phyloP scores from a whole-genome alignment of 2,113 vertebrate genomes.

The Lota lota region DNA sequence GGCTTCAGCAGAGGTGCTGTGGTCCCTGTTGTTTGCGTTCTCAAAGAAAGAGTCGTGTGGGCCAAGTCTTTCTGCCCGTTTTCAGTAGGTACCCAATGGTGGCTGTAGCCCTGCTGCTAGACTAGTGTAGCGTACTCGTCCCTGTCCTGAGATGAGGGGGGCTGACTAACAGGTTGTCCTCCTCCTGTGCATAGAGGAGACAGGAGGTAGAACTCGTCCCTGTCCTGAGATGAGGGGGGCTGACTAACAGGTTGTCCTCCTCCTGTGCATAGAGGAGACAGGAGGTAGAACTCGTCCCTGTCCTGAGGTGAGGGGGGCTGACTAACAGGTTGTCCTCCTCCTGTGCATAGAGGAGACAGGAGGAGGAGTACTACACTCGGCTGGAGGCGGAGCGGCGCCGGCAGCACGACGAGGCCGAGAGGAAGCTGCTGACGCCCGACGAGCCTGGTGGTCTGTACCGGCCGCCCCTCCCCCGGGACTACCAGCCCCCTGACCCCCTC shows the following conservation, averaged over 20 bases:
- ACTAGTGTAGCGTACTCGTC: too few relatives aligned
- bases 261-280: constrained; percentile 90
- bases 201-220: constrained; percentile 50
- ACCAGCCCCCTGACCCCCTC: constrained; percentile 79
- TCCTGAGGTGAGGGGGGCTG: constrained; percentile 16
- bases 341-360: constrained; percentile 92
- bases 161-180: constrained; percentile 75
- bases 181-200: constrained; percentile 86
- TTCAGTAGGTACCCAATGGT: too few relatives aligned
- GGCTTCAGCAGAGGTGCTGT: too few relatives aligned
- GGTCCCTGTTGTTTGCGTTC: too few relatives aligned
- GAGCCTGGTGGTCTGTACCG: constrained; percentile 92
- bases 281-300: too few relatives aligned
- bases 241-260: constrained; percentile 76
- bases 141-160: background rate
- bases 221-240: constrained; percentile 4
- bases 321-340: constrained; percentile 78
- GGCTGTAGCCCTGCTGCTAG: too few relatives aligned
- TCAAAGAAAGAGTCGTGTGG: too few relatives aligned
- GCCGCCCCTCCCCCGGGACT: constrained; percentile 93
- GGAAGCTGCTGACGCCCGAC: constrained; percentile 90
- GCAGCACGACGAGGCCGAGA: constrained; percentile 92
- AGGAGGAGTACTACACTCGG: constrained; percentile 96
- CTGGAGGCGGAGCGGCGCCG: constrained; percentile 94
- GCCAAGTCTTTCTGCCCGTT: too few relatives aligned